Evolutionary conservation across 2,113 vertebrate genomes (phyloP).

Genomic region (Lophochroa leadbeateri): DNA sequence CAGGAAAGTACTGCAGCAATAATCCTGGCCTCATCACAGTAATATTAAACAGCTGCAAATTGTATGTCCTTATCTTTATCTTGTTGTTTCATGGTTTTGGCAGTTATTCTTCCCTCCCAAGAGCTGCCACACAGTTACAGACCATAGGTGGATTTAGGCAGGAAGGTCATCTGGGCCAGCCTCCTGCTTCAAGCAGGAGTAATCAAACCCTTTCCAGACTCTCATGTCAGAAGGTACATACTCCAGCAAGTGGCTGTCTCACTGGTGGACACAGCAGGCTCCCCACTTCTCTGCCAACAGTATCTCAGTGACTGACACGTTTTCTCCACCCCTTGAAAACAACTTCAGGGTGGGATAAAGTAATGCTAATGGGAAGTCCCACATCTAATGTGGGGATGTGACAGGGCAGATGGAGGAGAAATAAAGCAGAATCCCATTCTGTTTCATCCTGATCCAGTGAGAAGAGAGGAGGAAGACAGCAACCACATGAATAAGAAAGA

Average conservation of each 20-base stretch:
- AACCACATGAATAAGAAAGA: conserved; percentile 40
- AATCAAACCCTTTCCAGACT: not conserved
- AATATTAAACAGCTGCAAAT: conserved; percentile 5
- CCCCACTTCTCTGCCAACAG: not conserved
- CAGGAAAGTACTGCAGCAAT: not conserved
- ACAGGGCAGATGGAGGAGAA: not conserved
- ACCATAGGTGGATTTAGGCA: not conserved
- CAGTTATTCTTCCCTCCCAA: not conserved
- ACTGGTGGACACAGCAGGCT: not conserved
- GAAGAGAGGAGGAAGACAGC: not conserved
- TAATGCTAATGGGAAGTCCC: not conserved
- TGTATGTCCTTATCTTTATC: not conserved
- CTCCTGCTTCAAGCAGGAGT: not conserved
- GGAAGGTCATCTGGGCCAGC: not conserved
- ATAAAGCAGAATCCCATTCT: not conserved
- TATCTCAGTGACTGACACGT: not conserved
- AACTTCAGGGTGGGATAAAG: not conserved
- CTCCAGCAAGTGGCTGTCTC: not conserved
- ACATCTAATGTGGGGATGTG: not conserved
- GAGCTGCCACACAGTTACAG: not conserved
- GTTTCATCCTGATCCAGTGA: conserved; percentile 45
- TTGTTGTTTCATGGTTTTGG: not conserved
- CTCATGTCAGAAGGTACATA: not conserved
- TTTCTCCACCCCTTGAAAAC: not conserved
- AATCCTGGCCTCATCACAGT: not conserved